Base-by-base conservation (phyloP, 2,797 vertebrate species). In the Australoheros facetus region DNA sequence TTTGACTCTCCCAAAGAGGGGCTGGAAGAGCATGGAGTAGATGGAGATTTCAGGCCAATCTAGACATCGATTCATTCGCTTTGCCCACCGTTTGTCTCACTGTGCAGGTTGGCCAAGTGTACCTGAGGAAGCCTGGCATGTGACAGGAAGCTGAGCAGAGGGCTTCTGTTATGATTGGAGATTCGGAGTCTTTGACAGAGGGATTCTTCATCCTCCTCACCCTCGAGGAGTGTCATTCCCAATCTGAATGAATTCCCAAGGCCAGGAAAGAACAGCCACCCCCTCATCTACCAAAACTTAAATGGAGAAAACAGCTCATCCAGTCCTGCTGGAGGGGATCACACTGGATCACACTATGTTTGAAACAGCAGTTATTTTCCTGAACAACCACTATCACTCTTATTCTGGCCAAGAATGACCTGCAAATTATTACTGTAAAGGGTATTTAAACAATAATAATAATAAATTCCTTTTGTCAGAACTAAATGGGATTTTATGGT, bases 1-100 rank as follows among this genome's bases (percentile, higher is more conserved):
- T 28, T 80, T 48, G 26, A 72, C 70, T 78, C 58, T 80, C 86
- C 78, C 85, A 87, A 85, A 78, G 32, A 45, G 73, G 70, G 83
- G 70, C 53, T 56, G 79, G 54, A 14, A 54, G 37, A 39, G 81
- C 34, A 4, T 55, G 57, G n/a, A 16, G 66, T 73, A 56, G 48
- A 76, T 48, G 64, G 55, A 1, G 34, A 69, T 85, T 23, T 56
- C 64, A 70, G 71, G 30, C 26, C 6, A 32, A 84, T 55, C 14
- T 48, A 66, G 17, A 21, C 21, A 64, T 12, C 1, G 37, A 39
- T 11, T 10, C 9, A 39, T 39, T 39, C 37, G 58, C 58, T 77
- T 84, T 56, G 16, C 19, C 16, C 39, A 23, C 62, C 39, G 74
- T 70, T 76, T 62, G 32, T 74, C 48, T 75, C 2, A 4, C 71